phyloP scores from a whole-genome alignment of 1,140 invertebrate species.

The Bombus terrestris region DNA sequence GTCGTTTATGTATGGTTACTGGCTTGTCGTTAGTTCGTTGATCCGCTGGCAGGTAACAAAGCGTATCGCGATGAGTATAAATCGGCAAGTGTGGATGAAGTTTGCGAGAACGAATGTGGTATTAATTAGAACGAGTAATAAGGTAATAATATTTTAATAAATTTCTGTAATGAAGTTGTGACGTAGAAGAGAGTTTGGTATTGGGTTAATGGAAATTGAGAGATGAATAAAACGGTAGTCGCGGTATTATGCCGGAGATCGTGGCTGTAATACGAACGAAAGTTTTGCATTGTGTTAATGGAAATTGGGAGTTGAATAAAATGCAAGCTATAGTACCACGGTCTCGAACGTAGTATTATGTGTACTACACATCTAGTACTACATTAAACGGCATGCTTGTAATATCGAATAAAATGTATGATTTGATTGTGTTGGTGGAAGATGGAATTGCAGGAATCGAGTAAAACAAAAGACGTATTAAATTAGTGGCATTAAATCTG shows the following conservation, averaged over 20 bases:
- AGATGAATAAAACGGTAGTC: not conserved
- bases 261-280: not conserved
- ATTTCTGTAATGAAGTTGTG: not conserved
- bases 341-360: not conserved
- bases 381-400: no score
- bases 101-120: not conserved
- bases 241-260: not conserved
- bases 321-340: not conserved
- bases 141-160: not conserved
- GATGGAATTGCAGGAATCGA: no score
- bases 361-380: not conserved
- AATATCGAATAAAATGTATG: no score
- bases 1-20: no score
- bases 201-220: not conserved
- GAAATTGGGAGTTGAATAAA: not conserved
- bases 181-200: not conserved
- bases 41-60: no score
- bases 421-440: no score
- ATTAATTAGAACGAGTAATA: not conserved
- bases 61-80: no score
- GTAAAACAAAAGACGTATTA: no score
- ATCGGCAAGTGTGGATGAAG: no score
- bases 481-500: no score
- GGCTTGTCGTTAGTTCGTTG: no score
- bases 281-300: constrained; percentile 1